Conservation (phyloP, 2,888 invertebrate species). For the Noctua janthe region DNA sequence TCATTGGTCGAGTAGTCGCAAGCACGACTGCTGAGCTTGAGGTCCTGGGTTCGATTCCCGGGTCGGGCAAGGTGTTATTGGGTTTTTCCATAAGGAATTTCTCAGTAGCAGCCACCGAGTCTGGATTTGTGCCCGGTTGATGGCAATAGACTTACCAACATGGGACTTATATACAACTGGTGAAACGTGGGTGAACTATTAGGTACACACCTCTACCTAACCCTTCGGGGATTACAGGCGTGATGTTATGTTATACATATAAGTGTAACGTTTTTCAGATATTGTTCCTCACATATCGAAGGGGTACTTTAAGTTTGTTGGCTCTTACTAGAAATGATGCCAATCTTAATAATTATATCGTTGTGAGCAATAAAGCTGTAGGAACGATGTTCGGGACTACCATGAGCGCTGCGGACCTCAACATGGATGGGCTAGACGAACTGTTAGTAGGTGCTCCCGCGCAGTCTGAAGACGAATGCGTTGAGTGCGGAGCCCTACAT, state of each 20-base stretch:
- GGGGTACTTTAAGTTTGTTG: background rate
- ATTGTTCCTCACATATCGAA: conserved; percentile 42
- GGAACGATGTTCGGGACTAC: conserved; percentile 58
- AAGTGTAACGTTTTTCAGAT: conserved; percentile 47
- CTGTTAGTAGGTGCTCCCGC: conserved; percentile 59
- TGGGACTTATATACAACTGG: too few species aligned
- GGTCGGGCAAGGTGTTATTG: too few species aligned
- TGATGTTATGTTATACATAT: background rate
- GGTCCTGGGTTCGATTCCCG: too few species aligned
- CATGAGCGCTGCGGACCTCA: conserved; percentile 51
- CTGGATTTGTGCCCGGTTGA: too few species aligned
- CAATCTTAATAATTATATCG: accelerated
- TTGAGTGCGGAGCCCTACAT: conserved; percentile 63
- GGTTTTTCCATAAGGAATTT: too few species aligned
- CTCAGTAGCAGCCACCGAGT: too few species aligned
- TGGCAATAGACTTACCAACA: too few species aligned
- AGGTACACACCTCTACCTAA: too few species aligned
- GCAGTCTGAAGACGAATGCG: conserved; percentile 44
- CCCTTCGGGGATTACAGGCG: too few species aligned
- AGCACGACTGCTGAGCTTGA: too few species aligned
- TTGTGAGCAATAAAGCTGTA: conserved; percentile 10
- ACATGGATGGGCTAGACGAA: conserved; percentile 50
- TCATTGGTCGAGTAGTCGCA: too few species aligned
- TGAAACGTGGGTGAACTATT: too few species aligned
- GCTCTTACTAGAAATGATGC: accelerated